Base-by-base conservation (phyloP, 2,888 invertebrate genomes). In the Eristalinus sepulchralis region DNA sequence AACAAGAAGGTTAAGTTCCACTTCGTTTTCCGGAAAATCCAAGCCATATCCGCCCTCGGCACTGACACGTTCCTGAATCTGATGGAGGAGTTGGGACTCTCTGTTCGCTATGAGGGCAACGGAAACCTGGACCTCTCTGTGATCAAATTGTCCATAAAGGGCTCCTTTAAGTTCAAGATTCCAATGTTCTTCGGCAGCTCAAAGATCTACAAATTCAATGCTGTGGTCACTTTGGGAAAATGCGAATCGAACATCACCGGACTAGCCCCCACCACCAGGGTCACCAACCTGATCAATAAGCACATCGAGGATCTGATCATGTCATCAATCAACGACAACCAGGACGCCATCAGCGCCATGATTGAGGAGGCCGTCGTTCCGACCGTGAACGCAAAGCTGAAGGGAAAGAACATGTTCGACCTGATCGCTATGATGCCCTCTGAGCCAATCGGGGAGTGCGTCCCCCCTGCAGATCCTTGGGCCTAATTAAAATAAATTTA, bases 151-250 rank as follows among this genome's bases (percentile, higher is more conserved):
- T 89, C 91, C 47, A 34, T 92, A 53, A 88, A 85, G 6, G 91
- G 92, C 59, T 81, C 67, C 1, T 57, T 91, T 22, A 90, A 89
- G 33, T 92, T 90, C 86, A 91, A 90, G 80, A 79, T 91, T 31
- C 91, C 91, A 3, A 9, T 92, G 8, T 71, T 92, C 62, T 91
- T 90, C 89, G 92, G 91, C n/a, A 91, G 91, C 3, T 89, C 90
- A 1, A 91, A 91, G 80, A 90, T 92, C 62, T 88, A 81, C 27
- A 91, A 91, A 0, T 75, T 91, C 76, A 89, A 90, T 70, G 90
- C 90, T 6, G 89, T 77, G 63, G 76, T 91, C 17, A 73, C 88
- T 0, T 20, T 92, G 88, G 91, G 86, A 8, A 85, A 88, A n/a
- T 90, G 89, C 11, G 71, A 83, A 2, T 91, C 91, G 0, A 88